Evolutionary conservation across 53 echinoderm and acorn worm species (phyloP).

Genomic region (Crossaster papposus): DNA sequence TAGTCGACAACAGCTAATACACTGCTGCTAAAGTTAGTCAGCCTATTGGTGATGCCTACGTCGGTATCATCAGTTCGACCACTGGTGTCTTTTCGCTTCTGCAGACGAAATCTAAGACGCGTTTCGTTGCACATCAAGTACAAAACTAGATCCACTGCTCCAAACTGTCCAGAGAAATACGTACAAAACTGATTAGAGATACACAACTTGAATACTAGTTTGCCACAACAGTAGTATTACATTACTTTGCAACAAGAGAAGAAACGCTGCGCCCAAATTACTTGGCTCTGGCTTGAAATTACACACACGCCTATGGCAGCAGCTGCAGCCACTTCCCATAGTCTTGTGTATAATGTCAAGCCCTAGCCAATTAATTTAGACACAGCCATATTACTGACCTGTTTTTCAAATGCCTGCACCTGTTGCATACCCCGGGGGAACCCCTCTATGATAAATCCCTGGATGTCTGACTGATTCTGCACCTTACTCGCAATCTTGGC

Average conservation of each 20-base stretch:
- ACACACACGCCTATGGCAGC: no score
- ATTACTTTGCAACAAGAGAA: no score
- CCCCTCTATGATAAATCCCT: conserved; percentile 86
- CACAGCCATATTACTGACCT: conserved; percentile 62
- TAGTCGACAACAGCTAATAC: conserved; percentile 62
- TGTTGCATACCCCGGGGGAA: conserved; percentile 79
- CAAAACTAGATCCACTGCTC: conserved; percentile 67
- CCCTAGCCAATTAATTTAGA: no score
- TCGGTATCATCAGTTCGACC: conserved; percentile 71
- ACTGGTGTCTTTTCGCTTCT: conserved; percentile 66
- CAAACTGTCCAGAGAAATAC: conserved; percentile 67
- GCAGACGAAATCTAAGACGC: conserved; percentile 72
- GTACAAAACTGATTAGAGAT: background rate
- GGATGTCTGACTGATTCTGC: conserved; percentile 66
- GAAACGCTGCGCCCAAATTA: no score
- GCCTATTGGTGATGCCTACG: conserved; percentile 55
- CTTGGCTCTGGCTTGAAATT: no score
- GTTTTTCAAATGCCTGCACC: conserved; percentile 68
- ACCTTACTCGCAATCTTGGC: conserved; percentile 69
- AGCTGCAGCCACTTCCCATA: no score
- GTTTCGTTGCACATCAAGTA: conserved; percentile 71
- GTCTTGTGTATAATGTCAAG: no score
- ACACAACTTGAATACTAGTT: background rate
- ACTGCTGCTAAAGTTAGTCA: conserved; percentile 61
- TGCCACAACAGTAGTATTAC: no score